phyloP scores from a whole-genome alignment of 2,113 vertebrate genomes.

The Odocoileus hemionus region DNA sequence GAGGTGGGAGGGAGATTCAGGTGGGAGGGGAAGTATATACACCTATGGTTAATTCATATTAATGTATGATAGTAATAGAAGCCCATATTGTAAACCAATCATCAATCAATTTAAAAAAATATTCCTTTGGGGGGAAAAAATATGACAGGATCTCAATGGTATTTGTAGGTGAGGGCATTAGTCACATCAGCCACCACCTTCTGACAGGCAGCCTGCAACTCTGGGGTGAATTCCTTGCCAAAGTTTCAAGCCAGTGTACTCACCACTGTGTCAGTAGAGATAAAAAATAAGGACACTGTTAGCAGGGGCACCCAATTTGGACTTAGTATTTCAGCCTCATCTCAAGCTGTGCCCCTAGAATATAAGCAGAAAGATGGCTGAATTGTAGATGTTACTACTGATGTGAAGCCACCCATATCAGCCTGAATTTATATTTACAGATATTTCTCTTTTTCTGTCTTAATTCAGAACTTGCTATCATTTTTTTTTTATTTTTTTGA shows the following conservation, averaged over 20 bases:
- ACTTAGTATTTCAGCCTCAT: neutral
- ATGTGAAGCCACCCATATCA: neutral
- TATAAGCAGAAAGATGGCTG: neutral
- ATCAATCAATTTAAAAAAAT: neutral
- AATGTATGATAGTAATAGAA: neutral
- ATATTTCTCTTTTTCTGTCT: neutral
- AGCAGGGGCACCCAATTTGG: neutral
- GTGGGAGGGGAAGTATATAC: neutral
- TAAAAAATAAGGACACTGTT: neutral
- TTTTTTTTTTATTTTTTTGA: neutral
- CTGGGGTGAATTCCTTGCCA: conserved; percentile 73
- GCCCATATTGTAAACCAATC: neutral
- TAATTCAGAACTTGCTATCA: neutral
- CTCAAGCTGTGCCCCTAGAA: neutral
- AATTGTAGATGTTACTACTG: fast-evolving
- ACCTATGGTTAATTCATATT: neutral
- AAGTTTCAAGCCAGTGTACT: conserved; percentile 79
- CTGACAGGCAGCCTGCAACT: conserved; percentile 80
- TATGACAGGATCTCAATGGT: conserved; percentile 78
- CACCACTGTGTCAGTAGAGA: conserved; percentile 78
- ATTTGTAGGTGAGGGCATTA: conserved; percentile 83
- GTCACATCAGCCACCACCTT: conserved; percentile 88
- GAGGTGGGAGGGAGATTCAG: neutral
- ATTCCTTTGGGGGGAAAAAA: neutral
- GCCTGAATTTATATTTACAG: neutral